Conservation (phyloP, 2,113 vertebrate genomes). For the Sinocyclocheilus anshuiensis region DNA sequence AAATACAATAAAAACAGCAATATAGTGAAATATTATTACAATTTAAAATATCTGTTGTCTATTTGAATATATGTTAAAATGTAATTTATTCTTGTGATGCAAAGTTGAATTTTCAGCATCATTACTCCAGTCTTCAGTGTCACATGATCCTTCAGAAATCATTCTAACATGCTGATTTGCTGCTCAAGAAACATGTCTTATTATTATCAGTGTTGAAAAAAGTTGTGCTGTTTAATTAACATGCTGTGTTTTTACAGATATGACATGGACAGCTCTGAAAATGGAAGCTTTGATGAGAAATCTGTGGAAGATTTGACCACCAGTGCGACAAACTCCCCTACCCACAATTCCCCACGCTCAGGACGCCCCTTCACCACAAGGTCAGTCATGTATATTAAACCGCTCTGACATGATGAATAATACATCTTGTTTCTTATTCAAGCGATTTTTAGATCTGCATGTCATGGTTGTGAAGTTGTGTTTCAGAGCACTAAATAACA, state of each 20-base stretch:
- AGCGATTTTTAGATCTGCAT: background rate
- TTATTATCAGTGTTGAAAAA: background rate
- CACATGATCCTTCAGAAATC: background rate
- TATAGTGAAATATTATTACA: no score
- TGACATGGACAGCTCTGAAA: slow-evolving; percentile 81
- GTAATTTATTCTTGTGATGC: background rate
- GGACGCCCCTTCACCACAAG: slow-evolving; percentile 80
- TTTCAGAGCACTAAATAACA: no score
- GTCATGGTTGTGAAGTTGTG: background rate
- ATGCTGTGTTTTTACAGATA: slow-evolving; percentile 70
- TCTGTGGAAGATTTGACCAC: slow-evolving; percentile 84
- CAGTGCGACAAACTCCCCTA: slow-evolving; percentile 71
- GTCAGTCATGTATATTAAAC: slow-evolving; percentile 66
- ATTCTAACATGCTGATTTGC: background rate
- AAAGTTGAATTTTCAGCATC: background rate
- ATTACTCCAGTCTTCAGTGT: background rate
- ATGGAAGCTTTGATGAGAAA: slow-evolving; percentile 72
- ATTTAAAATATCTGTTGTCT: no score
- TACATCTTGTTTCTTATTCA: background rate
- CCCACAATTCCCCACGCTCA: slow-evolving; percentile 71
- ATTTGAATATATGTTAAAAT: no score
- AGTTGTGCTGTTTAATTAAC: background rate
- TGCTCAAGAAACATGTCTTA: background rate
- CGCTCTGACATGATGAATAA: background rate
- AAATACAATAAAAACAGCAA: no score